Conservation (phyloP, 2,113 vertebrate species). For the Chamaetylas fuelleborni region DNA sequence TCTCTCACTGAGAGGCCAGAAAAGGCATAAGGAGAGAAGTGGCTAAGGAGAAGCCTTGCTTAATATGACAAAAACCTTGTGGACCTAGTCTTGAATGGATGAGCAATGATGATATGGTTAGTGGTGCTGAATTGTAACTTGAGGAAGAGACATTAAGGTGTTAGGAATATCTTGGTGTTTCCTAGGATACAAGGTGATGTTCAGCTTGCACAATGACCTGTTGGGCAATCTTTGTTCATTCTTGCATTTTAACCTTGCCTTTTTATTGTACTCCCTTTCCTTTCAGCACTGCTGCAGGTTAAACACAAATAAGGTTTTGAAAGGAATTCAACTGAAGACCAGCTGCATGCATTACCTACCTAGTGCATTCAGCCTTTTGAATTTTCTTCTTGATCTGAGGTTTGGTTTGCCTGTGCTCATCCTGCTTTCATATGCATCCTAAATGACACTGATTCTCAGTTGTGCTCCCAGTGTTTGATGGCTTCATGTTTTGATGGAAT, state of each 20-base stretch:
- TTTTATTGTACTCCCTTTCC: background rate
- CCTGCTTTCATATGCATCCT: background rate
- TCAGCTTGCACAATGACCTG: background rate
- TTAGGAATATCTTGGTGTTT: background rate
- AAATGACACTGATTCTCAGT: background rate
- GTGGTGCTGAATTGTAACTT: background rate
- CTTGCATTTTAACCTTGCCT: background rate
- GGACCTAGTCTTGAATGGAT: background rate
- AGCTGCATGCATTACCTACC: background rate
- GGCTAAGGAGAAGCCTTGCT: background rate
- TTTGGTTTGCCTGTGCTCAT: background rate
- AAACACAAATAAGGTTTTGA: background rate
- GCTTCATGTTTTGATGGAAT: background rate
- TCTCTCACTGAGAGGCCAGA: background rate
- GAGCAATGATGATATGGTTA: background rate
- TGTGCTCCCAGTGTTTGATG: rapidly evolving
- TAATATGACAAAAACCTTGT: background rate
- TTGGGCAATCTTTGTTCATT: background rate
- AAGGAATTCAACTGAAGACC: background rate
- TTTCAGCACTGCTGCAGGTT: background rate
- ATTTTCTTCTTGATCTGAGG: background rate
- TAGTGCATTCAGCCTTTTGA: background rate
- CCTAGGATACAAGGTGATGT: background rate
- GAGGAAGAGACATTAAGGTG: background rate
- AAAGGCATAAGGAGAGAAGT: background rate